These are phyloP conservation scores for Petrosia ficiformis DNA, from an alignment of 37 sponge, comb jelly and placozoan genomes.

Conservation along the genomic window DNA sequence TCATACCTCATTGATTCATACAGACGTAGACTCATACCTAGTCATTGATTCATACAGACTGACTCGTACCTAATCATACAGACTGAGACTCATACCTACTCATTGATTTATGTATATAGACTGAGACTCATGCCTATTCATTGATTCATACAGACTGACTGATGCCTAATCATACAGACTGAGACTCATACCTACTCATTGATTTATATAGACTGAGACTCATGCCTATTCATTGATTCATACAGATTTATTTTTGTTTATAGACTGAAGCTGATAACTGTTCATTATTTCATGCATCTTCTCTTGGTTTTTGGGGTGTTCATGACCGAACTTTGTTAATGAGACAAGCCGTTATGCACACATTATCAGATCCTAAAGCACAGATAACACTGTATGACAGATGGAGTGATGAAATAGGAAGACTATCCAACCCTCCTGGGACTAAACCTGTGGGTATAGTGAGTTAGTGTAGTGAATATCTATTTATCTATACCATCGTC, in stretches of 20 bases:
- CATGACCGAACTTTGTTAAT: constrained; percentile 57
- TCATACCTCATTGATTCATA: too few relatives aligned
- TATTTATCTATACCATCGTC: not conserved
- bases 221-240: too few relatives aligned
- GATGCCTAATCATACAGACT: too few relatives aligned
- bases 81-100: too few relatives aligned
- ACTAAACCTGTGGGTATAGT: not conserved
- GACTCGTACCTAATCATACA: too few relatives aligned
- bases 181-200: too few relatives aligned
- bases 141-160: too few relatives aligned
- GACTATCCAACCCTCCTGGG: not conserved
- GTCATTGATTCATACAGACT: too few relatives aligned
- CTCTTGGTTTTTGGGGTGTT: constrained; percentile 71
- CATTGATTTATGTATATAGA: too few relatives aligned
- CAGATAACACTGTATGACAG: constrained; percentile 46
- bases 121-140: too few relatives aligned
- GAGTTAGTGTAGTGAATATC: not conserved
- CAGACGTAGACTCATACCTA: too few relatives aligned
- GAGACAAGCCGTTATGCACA: constrained; percentile 34
- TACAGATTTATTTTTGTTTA: not conserved
- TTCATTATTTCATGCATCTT: constrained; percentile 68
- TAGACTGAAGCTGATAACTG: constrained; percentile 45
- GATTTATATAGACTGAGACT: too few relatives aligned
- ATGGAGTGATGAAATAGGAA: constrained; percentile 21
- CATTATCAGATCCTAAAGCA: constrained; percentile 44